Percentiles rank a stretch among this genome's conserved stretches.
phyloP scores from a whole-genome alignment of 2,797 vertebrate species.

The Scolopax rusticola region DNA sequence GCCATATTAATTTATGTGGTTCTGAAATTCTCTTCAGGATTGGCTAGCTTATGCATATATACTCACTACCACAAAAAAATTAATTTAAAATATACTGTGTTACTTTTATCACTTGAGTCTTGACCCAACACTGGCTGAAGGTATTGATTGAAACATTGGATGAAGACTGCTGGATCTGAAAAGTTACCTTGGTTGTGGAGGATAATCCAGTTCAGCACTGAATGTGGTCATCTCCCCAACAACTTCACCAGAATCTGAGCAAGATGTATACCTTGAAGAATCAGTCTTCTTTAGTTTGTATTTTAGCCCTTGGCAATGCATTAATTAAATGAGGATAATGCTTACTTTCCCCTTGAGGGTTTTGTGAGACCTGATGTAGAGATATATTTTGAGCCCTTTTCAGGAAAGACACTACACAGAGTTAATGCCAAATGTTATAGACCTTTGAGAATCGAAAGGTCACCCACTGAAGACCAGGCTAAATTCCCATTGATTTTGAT shows the following conservation, averaged over 20 bases:
- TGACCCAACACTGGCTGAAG: neutral
- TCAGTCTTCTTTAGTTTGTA: neutral
- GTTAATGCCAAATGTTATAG: neutral
- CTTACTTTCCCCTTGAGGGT: slow-evolving; percentile 12
- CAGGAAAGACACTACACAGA: neutral
- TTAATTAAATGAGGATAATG: slow-evolving; percentile 52
- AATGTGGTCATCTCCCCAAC: neutral
- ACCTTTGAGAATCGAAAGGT: slow-evolving; percentile 34
- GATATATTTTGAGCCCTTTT: slow-evolving; percentile 26
- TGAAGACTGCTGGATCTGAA: neutral
- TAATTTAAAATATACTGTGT: neutral
- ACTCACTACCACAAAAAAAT: neutral
- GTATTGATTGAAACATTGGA: neutral
- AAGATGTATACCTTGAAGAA: neutral
- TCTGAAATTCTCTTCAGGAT: neutral
- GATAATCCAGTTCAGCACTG: neutral
- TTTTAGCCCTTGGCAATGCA: neutral
- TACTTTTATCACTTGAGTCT: neutral
- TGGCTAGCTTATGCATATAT: neutral
- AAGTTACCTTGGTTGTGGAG: neutral
- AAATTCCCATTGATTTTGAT: slow-evolving; percentile 35
- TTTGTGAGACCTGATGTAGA: neutral
- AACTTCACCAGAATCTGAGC: neutral
- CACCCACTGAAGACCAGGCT: neutral
- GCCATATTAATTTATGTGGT: neutral